Evolutionary conservation across 2,797 vertebrate species (phyloP), one percentile per base, ranked within the genome.

Genomic region (Psittacula echo): DNA sequence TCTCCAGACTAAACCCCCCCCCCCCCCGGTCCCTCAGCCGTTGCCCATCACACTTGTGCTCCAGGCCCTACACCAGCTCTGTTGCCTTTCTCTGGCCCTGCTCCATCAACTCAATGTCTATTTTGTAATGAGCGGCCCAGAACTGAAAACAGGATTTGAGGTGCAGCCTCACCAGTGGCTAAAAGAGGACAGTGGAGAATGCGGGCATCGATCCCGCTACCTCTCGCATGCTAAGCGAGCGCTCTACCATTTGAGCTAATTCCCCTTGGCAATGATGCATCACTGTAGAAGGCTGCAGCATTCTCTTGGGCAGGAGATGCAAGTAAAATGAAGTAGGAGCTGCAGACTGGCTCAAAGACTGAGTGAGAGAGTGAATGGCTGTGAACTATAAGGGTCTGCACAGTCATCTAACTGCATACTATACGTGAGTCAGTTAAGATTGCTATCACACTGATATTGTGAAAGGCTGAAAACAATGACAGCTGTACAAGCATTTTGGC

Each of bases 171-270:
- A 34, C 34, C 34, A 34, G 34, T 34, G 34, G 34, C 34, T 34
- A 34, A 34, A 34, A 34, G 34, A 34, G 34, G 34, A 34, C 34
- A 34, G 22, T 9, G 95, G 94, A 96, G 94, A 96, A 96, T 94
- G 85, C 64, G 8, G 90, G 92, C 94, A 93, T 95, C 62, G 70
- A 97, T 97, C 97, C 96, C 82, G 15, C 96, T 97, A 84, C 96
- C 96, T 97, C 97, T 97, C 86, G 22, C 96, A 97, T 97, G 97
- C 97, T 96, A 96, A 97, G 96, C 89, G 20, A 97, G 96, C 95
- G 50, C 96, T 97, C 92, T 94, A 96, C 96, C 76, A 86, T 85
- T 86, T 86, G 82, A 92, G 80, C 73, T 90, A 84, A 83, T 54
- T 54, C 53, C 53, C 53, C 53, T 1, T 22, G 2, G 89, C 15